A percentile compares a stretch with the other conserved stretches of the same genome.
phyloP scores from a whole-genome alignment of 37 sponge, comb jelly and placozoan genomes.

The Geodia barretti region DNA sequence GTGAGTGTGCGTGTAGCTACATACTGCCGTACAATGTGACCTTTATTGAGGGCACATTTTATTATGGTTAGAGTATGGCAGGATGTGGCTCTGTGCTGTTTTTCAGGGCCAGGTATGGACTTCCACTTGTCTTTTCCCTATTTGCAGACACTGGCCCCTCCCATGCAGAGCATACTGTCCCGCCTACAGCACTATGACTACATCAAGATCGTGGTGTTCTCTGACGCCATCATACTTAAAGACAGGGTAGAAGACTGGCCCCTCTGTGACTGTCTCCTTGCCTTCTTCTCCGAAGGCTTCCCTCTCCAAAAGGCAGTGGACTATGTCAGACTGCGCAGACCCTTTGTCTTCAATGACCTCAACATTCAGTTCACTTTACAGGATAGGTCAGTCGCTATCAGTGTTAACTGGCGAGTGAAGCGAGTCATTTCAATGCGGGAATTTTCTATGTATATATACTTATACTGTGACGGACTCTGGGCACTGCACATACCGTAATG shows the following conservation, averaged over 20 bases:
- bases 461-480: too few relatives aligned
- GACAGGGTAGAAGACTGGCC: constrained; percentile 90
- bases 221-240: constrained; percentile 75
- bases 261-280: constrained; percentile 75
- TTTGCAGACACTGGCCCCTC: constrained; percentile 66
- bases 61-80: background rate
- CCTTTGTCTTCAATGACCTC: constrained; percentile 90
- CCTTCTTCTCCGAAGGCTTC: constrained; percentile 92
- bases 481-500: too few relatives aligned
- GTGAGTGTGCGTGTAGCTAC: background rate
- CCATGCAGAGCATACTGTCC: constrained; percentile 85
- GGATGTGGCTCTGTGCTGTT: background rate
- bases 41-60: too few relatives aligned
- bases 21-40: too few relatives aligned
- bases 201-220: constrained; percentile 76
- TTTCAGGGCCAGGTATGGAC: background rate
- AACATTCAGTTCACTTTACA: constrained; percentile 73
- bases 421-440: too few relatives aligned
- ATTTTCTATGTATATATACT: too few relatives aligned
- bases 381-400: constrained; percentile 72
- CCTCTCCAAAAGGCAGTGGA: constrained; percentile 84
- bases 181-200: constrained; percentile 53
- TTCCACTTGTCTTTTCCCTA: background rate
- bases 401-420: background rate
- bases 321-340: constrained; percentile 80